Conservation (phyloP, 2,113 vertebrate species). For the Andinoacara biseriatus region DNA sequence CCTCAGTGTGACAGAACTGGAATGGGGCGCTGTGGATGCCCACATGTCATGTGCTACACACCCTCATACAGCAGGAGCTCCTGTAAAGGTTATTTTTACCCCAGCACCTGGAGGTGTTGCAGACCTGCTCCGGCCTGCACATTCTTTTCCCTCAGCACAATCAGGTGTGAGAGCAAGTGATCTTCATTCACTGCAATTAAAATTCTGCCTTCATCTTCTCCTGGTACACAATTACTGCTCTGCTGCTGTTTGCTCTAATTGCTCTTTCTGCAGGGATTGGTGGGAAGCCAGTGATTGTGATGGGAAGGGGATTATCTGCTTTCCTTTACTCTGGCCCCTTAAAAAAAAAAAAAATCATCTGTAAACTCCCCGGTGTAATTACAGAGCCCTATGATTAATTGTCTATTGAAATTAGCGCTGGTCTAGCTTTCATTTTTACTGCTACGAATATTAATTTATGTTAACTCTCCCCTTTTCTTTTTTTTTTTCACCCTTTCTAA, state of each 20-base stretch:
- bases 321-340: constrained; percentile 92
- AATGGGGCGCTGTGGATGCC: constrained; percentile 82
- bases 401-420: constrained; percentile 99
- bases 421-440: constrained; percentile 99
- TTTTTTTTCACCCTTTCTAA: constrained; percentile 82
- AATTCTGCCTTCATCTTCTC: constrained; percentile 92
- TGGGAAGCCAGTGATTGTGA: constrained; percentile 96
- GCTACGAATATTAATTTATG: constrained; percentile 99
- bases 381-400: constrained; percentile 99
- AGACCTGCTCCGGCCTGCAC: constrained; percentile 80
- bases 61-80: constrained; percentile 66
- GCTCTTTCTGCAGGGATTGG: constrained; percentile 95
- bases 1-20: constrained; percentile 84
- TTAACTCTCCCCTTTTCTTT: constrained; percentile 85
- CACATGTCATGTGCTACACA: constrained; percentile 72
- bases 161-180: constrained; percentile 89
- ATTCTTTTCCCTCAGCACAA: constrained; percentile 78
- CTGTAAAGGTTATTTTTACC: constrained; percentile 86
- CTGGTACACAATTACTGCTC: constrained; percentile 93
- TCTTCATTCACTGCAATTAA: constrained; percentile 95
- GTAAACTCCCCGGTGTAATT: constrained; percentile 99
- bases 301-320: constrained; percentile 91
- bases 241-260: constrained; percentile 94
- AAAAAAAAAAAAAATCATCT: constrained; percentile 93
- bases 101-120: constrained; percentile 88